phyloP scores from a whole-genome alignment of 1,140 invertebrate species.

The Macrocentrus cingulum region DNA sequence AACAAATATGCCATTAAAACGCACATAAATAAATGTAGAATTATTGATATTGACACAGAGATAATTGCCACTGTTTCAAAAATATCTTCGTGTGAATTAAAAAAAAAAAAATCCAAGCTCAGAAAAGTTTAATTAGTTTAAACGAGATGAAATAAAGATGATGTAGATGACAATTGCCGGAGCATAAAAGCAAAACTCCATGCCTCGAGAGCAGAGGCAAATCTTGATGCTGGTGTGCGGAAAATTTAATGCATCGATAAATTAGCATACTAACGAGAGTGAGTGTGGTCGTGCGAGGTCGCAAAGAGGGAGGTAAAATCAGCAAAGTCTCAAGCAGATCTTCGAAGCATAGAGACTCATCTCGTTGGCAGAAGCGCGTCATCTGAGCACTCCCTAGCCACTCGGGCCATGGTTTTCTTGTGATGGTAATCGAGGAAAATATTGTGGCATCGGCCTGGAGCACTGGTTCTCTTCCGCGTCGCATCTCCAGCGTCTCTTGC shows the following conservation, averaged over 20 bases:
- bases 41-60: too few relatives aligned
- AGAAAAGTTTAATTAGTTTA: too few relatives aligned
- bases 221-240: conserved; percentile 28
- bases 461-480: conserved; percentile 28
- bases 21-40: too few relatives aligned
- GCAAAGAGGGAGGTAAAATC: background rate
- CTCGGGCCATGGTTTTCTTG: conserved; percentile 40
- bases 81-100: too few relatives aligned
- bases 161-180: too few relatives aligned
- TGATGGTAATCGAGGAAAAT: conserved; percentile 56
- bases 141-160: too few relatives aligned
- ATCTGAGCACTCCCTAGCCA: background rate
- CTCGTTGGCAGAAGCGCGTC: conserved; percentile 19
- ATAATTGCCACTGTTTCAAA: too few relatives aligned
- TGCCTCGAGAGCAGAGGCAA: too few relatives aligned
- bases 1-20: too few relatives aligned
- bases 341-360: conserved; percentile 1
- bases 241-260: conserved; percentile 52
- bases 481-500: conserved; percentile 20
- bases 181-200: too few relatives aligned
- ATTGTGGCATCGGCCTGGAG: conserved; percentile 50
- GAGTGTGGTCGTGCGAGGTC: background rate
- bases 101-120: too few relatives aligned
- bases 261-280: conserved; percentile 55
- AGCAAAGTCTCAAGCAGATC: too few relatives aligned